Base-by-base conservation (phyloP, 2,113 vertebrate species). In the Cyanistes caeruleus region DNA sequence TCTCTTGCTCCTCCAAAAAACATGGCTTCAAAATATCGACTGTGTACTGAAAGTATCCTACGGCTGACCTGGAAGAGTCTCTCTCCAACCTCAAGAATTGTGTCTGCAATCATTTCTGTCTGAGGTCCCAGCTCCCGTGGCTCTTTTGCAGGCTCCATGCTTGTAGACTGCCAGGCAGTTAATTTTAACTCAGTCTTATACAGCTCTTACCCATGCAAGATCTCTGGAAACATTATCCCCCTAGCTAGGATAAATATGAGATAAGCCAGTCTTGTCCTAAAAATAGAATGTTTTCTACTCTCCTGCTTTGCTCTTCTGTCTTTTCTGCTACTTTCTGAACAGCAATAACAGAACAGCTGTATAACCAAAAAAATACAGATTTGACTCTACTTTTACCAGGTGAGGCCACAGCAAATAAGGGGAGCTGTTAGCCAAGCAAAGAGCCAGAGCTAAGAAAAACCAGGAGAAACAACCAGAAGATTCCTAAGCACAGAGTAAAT, bases 1-100 rank as follows among this genome's bases (percentile, higher is more conserved):
- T 99, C 99, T 59, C 95, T 88, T 7, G 98, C 97, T 15, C 98
- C 97, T 10, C 99, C 98, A 64, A 98, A 99, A 93, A 99, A 99
- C 96, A 99, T 97, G 75, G 98, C 99, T 90, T 97, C 95, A 46
- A 99, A 99, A 63, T 99, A 99, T 3, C 96, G 97, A 73, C 98
- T 99, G 87, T 98, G 97, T 5, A 85, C 24, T 5, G 99, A 98
- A 41, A 99, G 97, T 1, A 21, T 78, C 43, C 94, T 92, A 15
- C 98, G 98, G 93, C 98, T 98, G 74, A 99, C 98, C 60, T 97
- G 98, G 59, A 99, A 99, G 23, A 80, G 92, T 67, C 98, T 98
- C 46, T 93, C 95, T 43, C 98, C 98, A 5, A 99, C 98, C 39
- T 97, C 97, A 19, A 99, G 98, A n/a, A 98, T 30, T 0, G 92